Conservation (phyloP, 2,888 invertebrate species). For the Dichetophora obliterata region DNA sequence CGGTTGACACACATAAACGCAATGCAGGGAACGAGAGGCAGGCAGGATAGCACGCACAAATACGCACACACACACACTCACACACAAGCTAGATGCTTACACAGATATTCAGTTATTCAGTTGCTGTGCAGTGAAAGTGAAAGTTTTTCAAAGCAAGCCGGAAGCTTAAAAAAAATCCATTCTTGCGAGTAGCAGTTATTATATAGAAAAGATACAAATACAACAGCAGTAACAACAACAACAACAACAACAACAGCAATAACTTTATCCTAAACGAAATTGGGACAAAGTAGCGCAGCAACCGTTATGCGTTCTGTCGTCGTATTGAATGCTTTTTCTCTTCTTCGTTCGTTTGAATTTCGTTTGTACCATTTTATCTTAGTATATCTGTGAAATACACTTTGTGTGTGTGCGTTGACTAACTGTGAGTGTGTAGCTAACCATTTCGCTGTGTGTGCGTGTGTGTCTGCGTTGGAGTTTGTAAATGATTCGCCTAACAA, state of each 20-base stretch:
- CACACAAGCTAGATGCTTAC: background rate
- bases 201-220: background rate
- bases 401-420: background rate
- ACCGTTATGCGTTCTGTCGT: conserved; percentile 17
- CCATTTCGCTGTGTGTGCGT: background rate
- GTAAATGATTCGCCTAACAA: background rate
- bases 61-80: background rate
- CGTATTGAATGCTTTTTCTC: background rate
- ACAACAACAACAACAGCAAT: background rate
- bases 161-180: background rate
- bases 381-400: conserved; percentile 12
- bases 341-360: background rate
- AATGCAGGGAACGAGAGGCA: background rate
- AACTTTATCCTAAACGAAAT: conserved; percentile 32
- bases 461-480: background rate
- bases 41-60: background rate
- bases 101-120: background rate
- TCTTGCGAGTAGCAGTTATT: background rate
- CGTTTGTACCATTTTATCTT: conserved; percentile 12
- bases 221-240: background rate
- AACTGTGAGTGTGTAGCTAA: background rate
- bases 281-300: conserved; percentile 37
- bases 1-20: conserved; percentile 7
- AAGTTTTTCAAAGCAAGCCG: conserved; percentile 14
- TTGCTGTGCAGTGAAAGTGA: conserved; percentile 13